Evolutionary conservation across 1,140 invertebrate genomes (phyloP).

Genomic region (Cherax destructor): DNA sequence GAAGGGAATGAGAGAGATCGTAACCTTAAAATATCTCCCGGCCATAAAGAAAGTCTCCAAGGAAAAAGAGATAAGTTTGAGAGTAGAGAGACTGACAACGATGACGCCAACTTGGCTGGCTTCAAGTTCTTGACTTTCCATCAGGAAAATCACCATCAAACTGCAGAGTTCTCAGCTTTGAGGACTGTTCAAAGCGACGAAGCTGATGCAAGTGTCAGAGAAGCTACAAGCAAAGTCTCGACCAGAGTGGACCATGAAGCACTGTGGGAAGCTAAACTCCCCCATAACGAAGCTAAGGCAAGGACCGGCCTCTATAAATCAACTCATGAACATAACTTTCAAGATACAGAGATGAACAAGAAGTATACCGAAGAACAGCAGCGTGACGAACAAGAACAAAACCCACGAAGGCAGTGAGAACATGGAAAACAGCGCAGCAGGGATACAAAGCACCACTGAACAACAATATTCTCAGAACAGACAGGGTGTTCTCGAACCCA

Average conservation of each 20-base stretch:
- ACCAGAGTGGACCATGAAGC: background rate
- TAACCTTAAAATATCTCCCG: background rate
- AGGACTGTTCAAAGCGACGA: conserved; percentile 2
- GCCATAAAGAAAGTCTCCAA: background rate
- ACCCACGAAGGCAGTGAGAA: background rate
- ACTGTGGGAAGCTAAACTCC: too few relatives aligned
- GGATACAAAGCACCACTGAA: background rate
- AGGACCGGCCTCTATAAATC: too few relatives aligned
- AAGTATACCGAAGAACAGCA: too few relatives aligned
- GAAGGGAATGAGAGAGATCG: background rate
- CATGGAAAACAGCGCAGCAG: background rate
- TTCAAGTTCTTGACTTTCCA: background rate
- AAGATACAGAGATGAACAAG: too few relatives aligned
- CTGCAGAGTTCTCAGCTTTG: conserved; percentile 3
- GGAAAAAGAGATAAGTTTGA: background rate
- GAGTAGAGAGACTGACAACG: background rate
- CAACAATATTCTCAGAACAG: background rate
- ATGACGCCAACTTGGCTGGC: background rate
- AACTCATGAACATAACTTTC: too few relatives aligned
- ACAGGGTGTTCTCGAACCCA: conserved; percentile 17
- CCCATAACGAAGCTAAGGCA: too few relatives aligned
- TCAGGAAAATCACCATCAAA: conserved; percentile 15
- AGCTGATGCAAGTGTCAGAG: conserved; percentile 1
- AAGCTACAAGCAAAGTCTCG: background rate
- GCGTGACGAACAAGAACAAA: background rate